Evolutionary conservation across 1,140 invertebrate species (phyloP).

Genomic region (Lordiphosa stackelbergi): DNA sequence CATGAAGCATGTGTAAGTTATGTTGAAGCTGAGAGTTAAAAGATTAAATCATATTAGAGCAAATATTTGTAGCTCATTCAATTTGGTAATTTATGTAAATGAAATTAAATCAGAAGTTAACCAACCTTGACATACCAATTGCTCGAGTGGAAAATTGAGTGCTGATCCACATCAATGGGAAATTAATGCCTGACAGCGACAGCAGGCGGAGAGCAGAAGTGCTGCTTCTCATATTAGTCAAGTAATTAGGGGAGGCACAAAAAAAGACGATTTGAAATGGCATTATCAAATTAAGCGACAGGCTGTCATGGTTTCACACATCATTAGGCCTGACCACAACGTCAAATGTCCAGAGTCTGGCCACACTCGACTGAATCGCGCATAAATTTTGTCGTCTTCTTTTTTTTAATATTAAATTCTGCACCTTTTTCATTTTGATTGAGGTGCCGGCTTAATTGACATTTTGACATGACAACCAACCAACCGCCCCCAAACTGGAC

Average conservation of each 20-base stretch:
- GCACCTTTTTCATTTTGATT: slow-evolving; percentile 21
- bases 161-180: slow-evolving; percentile 26
- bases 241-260: slow-evolving; percentile 30
- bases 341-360: slow-evolving; percentile 5
- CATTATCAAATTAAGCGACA: slow-evolving; percentile 12
- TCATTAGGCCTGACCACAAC: slow-evolving; percentile 57
- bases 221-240: slow-evolving; percentile 2
- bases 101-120: slow-evolving; percentile 42
- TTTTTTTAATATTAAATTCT: slow-evolving; percentile 15
- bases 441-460: slow-evolving; percentile 64
- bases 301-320: slow-evolving; percentile 60
- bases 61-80: slow-evolving; percentile 23
- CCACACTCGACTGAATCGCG: slow-evolving; percentile 35
- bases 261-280: slow-evolving; percentile 21
- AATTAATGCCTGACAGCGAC: slow-evolving; percentile 20
- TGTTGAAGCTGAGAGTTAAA: no score
- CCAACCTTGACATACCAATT: slow-evolving; percentile 41
- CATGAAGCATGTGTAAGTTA: background rate
- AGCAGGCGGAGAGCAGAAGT: no score
- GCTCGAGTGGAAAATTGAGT: slow-evolving; percentile 42
- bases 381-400: slow-evolving; percentile 42
- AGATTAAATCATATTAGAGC: no score
- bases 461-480: slow-evolving; percentile 67
- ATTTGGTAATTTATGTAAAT: slow-evolving; percentile 52
- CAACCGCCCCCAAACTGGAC: slow-evolving; percentile 9